Evolutionary conservation across 2,888 invertebrate genomes (phyloP).

Genomic region (Drosophila parthenogenetica): DNA sequence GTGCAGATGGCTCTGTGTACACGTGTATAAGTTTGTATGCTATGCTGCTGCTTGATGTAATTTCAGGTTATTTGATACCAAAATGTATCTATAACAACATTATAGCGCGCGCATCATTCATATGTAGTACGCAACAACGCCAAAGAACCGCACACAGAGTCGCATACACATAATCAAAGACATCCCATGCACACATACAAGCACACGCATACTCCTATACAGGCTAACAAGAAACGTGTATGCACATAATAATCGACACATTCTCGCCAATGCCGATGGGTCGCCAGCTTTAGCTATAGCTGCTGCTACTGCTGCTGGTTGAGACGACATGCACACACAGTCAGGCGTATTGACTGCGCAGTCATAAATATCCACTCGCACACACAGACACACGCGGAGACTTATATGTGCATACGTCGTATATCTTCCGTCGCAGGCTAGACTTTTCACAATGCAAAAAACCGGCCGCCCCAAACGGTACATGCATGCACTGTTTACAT

Average conservation of each 20-base stretch:
- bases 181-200: conserved; percentile 31
- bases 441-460: conserved; percentile 61
- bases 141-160: conserved; percentile 46
- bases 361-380: conserved; percentile 63
- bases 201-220: conserved; percentile 18
- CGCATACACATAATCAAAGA: conserved; percentile 34
- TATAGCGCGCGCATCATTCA: conserved; percentile 76
- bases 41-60: conserved; percentile 69
- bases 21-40: conserved; percentile 43
- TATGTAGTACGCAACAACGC: conserved; percentile 39
- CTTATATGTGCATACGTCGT: not conserved
- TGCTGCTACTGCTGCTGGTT: conserved; percentile 27
- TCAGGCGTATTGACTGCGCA: conserved; percentile 69
- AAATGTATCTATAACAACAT: conserved; percentile 80
- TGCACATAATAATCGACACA: conserved; percentile 78
- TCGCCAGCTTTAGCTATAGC: conserved; percentile 53
- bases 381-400: conserved; percentile 15
- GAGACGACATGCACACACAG: conserved; percentile 45
- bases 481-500: conserved; percentile 62
- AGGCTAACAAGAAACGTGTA: conserved; percentile 61
- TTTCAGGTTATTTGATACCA: conserved; percentile 79
- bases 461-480: conserved; percentile 66
- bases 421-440: conserved; percentile 45
- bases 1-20: conserved; percentile 22
- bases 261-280: conserved; percentile 65